These are phyloP conservation scores for Anarsia innoxiella DNA, from an alignment of 2,888 invertebrate species.

Conservation along the genomic window DNA sequence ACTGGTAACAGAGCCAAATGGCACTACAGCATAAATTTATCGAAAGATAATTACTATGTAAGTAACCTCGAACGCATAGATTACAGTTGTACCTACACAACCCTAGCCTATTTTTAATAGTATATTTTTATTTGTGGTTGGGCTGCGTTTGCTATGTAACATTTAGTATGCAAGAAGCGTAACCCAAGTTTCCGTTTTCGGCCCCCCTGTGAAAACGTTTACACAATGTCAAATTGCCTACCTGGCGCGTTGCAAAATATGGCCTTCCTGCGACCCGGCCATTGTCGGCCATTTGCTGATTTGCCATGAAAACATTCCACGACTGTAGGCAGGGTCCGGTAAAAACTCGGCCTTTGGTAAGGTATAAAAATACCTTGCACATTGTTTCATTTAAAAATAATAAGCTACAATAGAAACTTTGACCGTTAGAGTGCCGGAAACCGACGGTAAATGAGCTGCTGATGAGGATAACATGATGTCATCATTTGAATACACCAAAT, in stretches of 20 bases:
- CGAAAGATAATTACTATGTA: constrained; percentile 3
- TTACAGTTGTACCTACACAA: background rate
- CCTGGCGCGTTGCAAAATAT: constrained; percentile 51
- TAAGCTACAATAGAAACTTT: background rate
- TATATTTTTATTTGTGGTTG: constrained; percentile 4
- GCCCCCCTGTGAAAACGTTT: constrained; percentile 60
- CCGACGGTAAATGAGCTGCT: constrained; percentile 24
- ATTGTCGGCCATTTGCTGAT: constrained; percentile 30
- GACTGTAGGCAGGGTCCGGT: too few species aligned
- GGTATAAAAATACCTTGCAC: too few species aligned
- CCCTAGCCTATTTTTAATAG: constrained; percentile 3
- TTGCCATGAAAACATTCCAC: constrained; percentile 9
- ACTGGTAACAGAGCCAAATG: background rate
- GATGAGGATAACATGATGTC: constrained; percentile 33
- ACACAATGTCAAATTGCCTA: constrained; percentile 62
- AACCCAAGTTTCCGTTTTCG: constrained; percentile 60
- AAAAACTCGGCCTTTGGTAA: too few species aligned
- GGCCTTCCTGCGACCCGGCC: constrained; percentile 40
- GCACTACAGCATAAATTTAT: background rate
- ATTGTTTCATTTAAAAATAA: too few species aligned
- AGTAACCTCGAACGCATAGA: constrained; percentile 2
- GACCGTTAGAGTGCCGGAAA: constrained; percentile 32
- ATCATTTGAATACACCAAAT: constrained; percentile 34
- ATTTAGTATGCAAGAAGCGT: constrained; percentile 57
- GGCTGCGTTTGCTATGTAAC: constrained; percentile 10